These are phyloP conservation scores for Elgaria multicarinata DNA, from an alignment of 2,113 vertebrate genomes.

Conservation along the genomic window DNA sequence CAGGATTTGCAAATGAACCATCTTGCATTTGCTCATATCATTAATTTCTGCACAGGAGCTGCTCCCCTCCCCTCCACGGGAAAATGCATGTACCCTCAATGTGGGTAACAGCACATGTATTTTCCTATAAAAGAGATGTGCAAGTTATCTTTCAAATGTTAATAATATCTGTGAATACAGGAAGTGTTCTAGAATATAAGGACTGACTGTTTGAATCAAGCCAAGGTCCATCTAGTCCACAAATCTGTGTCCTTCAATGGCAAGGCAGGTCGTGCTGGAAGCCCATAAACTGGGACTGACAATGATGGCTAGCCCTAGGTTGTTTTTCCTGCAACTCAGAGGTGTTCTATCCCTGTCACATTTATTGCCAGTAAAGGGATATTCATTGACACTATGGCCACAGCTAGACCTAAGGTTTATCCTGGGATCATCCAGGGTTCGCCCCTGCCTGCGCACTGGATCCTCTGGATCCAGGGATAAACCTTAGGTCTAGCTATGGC, in stretches of 20 bases:
- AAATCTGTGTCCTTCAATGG: background rate
- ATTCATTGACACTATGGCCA: background rate
- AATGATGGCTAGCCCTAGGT: background rate
- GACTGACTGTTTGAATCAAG: background rate
- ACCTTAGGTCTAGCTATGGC: no score
- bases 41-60: background rate
- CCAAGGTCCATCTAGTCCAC: background rate
- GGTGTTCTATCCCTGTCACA: background rate
- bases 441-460: no score
- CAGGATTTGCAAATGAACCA: background rate
- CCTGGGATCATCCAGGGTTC: no score
- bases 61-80: no score
- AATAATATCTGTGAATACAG: background rate
- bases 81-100: background rate
- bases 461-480: no score
- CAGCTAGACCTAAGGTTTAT: no score
- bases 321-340: background rate
- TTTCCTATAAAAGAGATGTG: background rate
- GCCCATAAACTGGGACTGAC: background rate
- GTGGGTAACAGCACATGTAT: background rate
- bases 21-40: background rate
- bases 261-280: background rate
- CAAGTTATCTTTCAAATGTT: conserved; percentile 3
- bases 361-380: background rate
- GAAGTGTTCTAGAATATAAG: background rate